A percentile compares a stretch with the other conserved stretches of the same genome.
Conservation (phyloP, 2,797 vertebrate species). For the Poecilia wingei region DNA sequence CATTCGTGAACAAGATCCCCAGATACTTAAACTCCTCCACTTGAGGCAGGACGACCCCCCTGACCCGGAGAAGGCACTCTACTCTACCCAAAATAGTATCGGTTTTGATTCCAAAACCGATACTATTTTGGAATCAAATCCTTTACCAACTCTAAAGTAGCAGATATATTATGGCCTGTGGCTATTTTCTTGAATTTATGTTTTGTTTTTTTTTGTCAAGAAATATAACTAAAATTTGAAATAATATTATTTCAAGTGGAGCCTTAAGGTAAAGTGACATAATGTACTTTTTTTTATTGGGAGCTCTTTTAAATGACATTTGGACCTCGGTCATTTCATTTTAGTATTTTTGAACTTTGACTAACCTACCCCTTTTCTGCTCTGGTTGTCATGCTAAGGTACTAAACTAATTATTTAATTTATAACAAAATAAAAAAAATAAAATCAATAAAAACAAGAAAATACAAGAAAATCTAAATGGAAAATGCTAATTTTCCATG, state of each 20-base stretch:
- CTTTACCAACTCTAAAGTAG: background rate
- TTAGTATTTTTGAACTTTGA: background rate
- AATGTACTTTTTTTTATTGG: background rate
- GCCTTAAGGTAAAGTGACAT: background rate
- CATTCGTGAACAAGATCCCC: too few species aligned
- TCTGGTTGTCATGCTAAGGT: background rate
- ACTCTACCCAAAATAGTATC: too few species aligned
- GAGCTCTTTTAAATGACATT: background rate
- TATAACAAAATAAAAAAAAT: background rate
- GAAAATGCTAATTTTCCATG: background rate
- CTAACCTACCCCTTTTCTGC: background rate
- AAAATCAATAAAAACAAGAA: background rate
- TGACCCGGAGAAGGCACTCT: too few species aligned
- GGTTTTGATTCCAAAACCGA: too few species aligned
- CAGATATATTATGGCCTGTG: background rate
- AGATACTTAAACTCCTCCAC: too few species aligned
- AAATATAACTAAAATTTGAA: background rate
- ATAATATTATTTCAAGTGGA: background rate
- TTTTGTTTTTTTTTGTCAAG: background rate
- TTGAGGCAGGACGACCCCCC: too few species aligned
- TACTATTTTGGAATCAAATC: background rate
- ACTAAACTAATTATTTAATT: background rate
- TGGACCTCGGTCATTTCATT: background rate
- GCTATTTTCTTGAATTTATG: background rate
- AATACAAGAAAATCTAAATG: background rate